Evolutionary conservation across 1,140 invertebrate species (phyloP), one percentile per base, ranked within the genome.

Genomic region (Ptiloglossa arizonensis): DNA sequence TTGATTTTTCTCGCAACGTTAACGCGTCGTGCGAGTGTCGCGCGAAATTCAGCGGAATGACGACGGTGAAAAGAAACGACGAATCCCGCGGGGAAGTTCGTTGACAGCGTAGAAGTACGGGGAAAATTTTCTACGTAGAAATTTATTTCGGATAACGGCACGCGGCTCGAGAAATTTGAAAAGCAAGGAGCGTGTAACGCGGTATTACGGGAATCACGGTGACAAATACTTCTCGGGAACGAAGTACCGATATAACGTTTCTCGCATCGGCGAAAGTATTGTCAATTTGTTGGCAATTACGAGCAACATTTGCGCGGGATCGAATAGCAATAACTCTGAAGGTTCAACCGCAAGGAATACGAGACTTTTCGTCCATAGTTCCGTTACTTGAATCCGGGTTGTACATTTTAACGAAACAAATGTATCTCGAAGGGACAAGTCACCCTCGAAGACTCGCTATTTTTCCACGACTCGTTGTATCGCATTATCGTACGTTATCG

Each of bases 1-100:
- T 76, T 59, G 66, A 76, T 76, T 76, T 76, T 76, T 69, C 73
- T 76, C 50, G 64, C 50, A 57, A 17, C 46, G 70, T 72, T 62
- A 72, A 60, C 41, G 60, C 38, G 48, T 73, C 60, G 19, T 44
- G 62, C 22, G 27, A 24, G 52, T 15, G 52, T 54, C 57, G 50
- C 52, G 64, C 64, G 73, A 76, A 59, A 76, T 69, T 46, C 54
- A 24, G 29, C 13, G 66, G 54, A 48, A 57, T 44, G 64, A 38
- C 73, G 73, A 17, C 9, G 73, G 38, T 19, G 46, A 69, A 35
- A 59, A 59, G 44, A 41, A 35, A 59, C 22, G n/a, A 48, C 4
- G 19, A 32, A 2, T 11, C 19, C 5, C 9, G 27, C 13, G 0
- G 19, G 63, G 19, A 48, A 44, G 9, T 57, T 74, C 50, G 72